Evolutionary conservation across 2,113 vertebrate species (phyloP).

Genomic region (Malurus alboscapulatus): DNA sequence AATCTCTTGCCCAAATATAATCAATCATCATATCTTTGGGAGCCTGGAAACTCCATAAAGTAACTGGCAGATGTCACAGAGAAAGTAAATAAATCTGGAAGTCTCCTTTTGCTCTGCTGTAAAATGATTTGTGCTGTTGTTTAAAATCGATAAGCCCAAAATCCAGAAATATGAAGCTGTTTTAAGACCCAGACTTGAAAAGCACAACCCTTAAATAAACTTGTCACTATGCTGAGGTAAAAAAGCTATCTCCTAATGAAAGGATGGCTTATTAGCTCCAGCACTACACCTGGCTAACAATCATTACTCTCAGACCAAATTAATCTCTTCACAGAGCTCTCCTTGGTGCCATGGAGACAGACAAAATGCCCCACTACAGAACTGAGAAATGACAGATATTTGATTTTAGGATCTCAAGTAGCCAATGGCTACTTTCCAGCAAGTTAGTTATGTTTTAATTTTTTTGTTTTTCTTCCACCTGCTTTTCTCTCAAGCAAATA

Average conservation of each 20-base stretch:
- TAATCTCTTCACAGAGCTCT: not conserved
- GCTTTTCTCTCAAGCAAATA: not conserved
- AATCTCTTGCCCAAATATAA: not conserved
- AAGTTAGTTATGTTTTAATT: not conserved
- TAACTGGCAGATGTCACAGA: not conserved
- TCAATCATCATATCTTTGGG: not conserved
- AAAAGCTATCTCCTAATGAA: not conserved
- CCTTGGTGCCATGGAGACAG: not conserved
- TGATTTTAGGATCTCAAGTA: not conserved
- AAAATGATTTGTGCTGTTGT: not conserved
- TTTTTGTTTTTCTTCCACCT: not conserved
- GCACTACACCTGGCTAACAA: not conserved
- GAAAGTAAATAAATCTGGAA: not conserved
- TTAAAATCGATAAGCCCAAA: not conserved
- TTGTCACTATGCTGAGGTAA: not conserved
- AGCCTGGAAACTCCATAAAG: not conserved
- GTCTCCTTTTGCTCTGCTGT: not conserved
- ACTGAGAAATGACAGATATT: not conserved
- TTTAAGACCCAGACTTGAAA: not conserved
- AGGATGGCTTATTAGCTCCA: not conserved
- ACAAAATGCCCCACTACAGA: not conserved
- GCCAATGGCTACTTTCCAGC: not conserved
- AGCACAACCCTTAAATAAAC: not conserved
- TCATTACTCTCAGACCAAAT: not conserved
- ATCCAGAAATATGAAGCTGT: not conserved